A percentile compares a stretch with the other conserved stretches of the same genome.
phyloP scores from a whole-genome alignment of 2,113 vertebrate species.

The Lichenostomus cassidix region DNA sequence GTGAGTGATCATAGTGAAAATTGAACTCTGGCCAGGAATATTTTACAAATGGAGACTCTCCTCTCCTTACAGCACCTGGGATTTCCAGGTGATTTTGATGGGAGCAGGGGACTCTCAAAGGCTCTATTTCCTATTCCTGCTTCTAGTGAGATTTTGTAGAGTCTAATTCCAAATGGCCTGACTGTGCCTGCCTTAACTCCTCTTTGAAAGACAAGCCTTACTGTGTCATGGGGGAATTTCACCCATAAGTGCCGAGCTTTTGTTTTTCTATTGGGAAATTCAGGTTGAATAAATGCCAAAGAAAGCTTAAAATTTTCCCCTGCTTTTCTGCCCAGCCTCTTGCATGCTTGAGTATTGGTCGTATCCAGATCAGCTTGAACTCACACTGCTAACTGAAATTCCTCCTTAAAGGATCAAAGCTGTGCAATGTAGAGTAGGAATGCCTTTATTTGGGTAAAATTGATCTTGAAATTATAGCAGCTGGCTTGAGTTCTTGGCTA shows the following conservation, averaged over 20 bases:
- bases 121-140: neutral
- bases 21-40: neutral
- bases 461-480: neutral
- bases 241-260: neutral
- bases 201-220: neutral
- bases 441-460: conserved; percentile 30
- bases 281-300: conserved; percentile 10
- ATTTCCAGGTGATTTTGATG: neutral
- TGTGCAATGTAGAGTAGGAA: neutral
- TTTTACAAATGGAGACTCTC: neutral
- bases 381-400: neutral
- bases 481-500: neutral
- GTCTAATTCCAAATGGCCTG: neutral
- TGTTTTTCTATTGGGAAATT: conserved; percentile 33
- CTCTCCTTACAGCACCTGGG: neutral
- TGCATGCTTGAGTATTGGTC: neutral
- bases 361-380: neutral
- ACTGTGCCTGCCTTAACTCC: neutral
- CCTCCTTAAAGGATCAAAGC: neutral
- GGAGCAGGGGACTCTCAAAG: neutral
- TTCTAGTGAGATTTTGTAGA: neutral
- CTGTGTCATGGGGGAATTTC: conserved; percentile 16
- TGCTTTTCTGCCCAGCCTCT: conserved; percentile 16
- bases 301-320: neutral
- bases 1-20: neutral